Evolutionary conservation across 2,797 vertebrate genomes (phyloP).

Genomic region (Spheniscus humboldti): DNA sequence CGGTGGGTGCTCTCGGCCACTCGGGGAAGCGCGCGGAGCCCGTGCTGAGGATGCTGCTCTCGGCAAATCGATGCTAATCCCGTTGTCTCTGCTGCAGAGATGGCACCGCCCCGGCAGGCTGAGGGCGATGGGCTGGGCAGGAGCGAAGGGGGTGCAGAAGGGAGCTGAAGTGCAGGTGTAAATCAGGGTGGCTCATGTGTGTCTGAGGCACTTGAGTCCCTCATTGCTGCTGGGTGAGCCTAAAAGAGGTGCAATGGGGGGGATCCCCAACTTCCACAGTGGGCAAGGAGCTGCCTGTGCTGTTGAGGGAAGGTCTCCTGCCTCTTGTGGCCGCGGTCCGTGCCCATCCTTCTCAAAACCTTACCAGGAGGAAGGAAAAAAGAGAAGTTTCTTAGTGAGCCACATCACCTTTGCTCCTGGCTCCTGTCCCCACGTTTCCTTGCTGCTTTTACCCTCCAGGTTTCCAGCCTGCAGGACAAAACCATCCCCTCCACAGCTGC

Average conservation of each 20-base stretch:
- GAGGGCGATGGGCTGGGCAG: neutral
- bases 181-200: fast-evolving
- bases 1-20: fast-evolving
- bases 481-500: neutral
- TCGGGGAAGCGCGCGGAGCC: fast-evolving
- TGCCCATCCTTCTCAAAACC: neutral
- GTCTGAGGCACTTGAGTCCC: fast-evolving
- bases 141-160: neutral
- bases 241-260: fast-evolving
- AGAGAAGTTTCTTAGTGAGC: neutral
- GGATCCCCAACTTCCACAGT: fast-evolving
- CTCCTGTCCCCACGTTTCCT: neutral
- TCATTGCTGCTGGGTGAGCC: fast-evolving
- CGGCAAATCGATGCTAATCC: slow-evolving; percentile 21
- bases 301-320: neutral
- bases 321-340: fast-evolving
- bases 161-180: too few species aligned
- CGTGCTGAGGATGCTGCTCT: neutral
- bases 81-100: neutral
- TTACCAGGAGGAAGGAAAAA: neutral
- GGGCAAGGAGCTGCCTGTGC: neutral
- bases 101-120: neutral
- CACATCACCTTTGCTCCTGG: neutral
- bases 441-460: neutral
- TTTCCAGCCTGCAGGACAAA: neutral